Evolutionary conservation across 2,113 vertebrate species (phyloP).

Genomic region (Lophius piscatorius): DNA sequence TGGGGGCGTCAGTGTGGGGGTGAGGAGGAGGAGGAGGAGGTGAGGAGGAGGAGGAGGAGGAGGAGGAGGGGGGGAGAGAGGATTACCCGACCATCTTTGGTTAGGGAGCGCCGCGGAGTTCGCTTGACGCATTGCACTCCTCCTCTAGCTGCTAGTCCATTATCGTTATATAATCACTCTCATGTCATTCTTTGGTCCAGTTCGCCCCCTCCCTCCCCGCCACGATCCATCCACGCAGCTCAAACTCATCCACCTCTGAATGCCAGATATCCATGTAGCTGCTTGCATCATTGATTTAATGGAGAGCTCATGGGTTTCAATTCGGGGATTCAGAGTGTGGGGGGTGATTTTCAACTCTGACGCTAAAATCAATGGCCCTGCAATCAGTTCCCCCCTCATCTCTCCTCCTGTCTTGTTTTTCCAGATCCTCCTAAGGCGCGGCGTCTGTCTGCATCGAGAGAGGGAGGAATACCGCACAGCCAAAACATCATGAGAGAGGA

Average conservation of each 20-base stretch:
- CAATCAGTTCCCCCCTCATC: conserved; percentile 4
- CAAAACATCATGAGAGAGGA: conserved; percentile 55
- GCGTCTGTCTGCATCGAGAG: conserved; percentile 64
- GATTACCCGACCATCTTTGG: conserved; percentile 69
- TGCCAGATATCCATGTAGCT: conserved; percentile 60
- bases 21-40: conserved; percentile 49
- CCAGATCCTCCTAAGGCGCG: conserved; percentile 60
- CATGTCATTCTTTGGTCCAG: conserved; percentile 33
- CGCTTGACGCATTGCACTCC: conserved; percentile 71
- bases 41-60: conserved; percentile 62
- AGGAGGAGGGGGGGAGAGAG: conserved; percentile 32
- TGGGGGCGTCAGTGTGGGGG: conserved; percentile 10
- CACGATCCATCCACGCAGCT: conserved; percentile 51
- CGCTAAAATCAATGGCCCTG: too few relatives aligned
- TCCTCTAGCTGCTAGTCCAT: conserved; percentile 43
- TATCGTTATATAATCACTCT: conserved; percentile 57
- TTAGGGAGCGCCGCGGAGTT: conserved; percentile 52
- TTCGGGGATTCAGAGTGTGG: not conserved
- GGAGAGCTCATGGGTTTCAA: conserved; percentile 66
- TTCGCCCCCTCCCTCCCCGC: conserved; percentile 12
- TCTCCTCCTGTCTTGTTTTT: conserved; percentile 61
- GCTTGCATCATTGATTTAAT: conserved; percentile 50
- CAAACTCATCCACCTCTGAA: conserved; percentile 59
- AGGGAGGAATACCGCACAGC: conserved; percentile 56
- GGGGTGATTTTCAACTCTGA: not conserved